Conservation (phyloP, 2,888 invertebrate genomes). For the Drosophila meridionalis region DNA sequence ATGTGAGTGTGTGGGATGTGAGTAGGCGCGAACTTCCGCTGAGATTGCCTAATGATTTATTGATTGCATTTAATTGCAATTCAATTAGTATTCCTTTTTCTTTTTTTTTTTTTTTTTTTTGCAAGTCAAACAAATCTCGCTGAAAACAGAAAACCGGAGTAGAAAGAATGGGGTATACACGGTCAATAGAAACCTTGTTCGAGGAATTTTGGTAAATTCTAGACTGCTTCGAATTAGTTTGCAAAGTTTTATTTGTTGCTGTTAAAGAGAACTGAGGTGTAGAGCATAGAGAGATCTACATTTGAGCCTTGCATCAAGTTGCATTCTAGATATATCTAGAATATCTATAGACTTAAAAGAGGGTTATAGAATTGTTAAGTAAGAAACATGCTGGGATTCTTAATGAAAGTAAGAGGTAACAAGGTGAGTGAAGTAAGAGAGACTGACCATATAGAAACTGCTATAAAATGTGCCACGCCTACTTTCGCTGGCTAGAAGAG, state of each 20-base stretch:
- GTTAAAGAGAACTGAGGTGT: not conserved
- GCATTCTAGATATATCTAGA: no score
- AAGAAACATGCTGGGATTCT: no score
- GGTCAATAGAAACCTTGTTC: not conserved
- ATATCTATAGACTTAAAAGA: no score
- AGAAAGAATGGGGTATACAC: not conserved
- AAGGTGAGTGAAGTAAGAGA: no score
- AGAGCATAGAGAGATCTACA: not conserved
- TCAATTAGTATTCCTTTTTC: slow-evolving; percentile 19
- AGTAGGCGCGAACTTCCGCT: slow-evolving; percentile 18
- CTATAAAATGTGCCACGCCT: no score
- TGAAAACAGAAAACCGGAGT: not conserved
- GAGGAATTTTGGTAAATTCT: no score
- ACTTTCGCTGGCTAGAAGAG: no score
- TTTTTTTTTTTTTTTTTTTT: not conserved
- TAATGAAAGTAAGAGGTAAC: not conserved
- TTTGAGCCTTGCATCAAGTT: no score
- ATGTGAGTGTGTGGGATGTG: slow-evolving; percentile 6
- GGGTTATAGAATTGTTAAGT: no score
- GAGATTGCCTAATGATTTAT: slow-evolving; percentile 52
- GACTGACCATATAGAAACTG: no score
- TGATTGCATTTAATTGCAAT: slow-evolving; percentile 31
- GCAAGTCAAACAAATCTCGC: not conserved
- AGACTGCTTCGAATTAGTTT: no score
- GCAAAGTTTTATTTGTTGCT: no score